Evolutionary conservation across 2,797 vertebrate species (phyloP).

Genomic region (Threskiornis aethiopicus): DNA sequence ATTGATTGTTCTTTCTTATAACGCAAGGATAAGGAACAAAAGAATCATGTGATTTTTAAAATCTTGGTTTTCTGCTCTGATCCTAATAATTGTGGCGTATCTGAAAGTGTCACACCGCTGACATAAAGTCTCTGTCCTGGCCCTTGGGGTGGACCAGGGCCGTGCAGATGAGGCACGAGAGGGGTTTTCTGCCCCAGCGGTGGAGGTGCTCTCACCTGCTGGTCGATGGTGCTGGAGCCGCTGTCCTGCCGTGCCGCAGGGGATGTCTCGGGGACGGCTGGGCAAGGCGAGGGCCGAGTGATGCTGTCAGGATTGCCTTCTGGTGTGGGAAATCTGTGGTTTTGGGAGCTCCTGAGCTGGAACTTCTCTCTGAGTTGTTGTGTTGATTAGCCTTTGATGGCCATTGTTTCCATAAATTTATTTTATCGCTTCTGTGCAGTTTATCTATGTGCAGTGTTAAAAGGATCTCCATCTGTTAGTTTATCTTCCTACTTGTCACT

Average conservation of each 20-base stretch:
- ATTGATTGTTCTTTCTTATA: background rate
- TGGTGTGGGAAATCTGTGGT: background rate
- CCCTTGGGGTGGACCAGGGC: background rate
- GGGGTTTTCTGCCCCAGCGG: background rate
- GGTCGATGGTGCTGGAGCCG: background rate
- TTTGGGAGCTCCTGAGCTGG: background rate
- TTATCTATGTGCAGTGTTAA: background rate
- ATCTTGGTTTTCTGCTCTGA: background rate
- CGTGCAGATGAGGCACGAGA: background rate
- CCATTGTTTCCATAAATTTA: background rate
- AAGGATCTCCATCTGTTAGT: background rate
- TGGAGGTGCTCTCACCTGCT: fast-evolving
- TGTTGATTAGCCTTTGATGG: background rate
- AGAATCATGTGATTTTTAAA: background rate
- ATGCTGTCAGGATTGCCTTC: fast-evolving
- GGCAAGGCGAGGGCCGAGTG: fast-evolving
- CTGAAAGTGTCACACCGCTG: background rate
- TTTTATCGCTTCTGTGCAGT: background rate
- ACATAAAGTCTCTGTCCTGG: no score
- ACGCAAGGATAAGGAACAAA: background rate
- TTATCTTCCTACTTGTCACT: background rate
- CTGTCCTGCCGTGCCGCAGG: fast-evolving
- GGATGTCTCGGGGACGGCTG: no score
- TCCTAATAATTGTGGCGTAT: background rate
- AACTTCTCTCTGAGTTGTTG: background rate